These are phyloP conservation scores for Mesopsocus fuscifrons DNA, from an alignment of 2,888 invertebrate genomes.

Conservation along the genomic window DNA sequence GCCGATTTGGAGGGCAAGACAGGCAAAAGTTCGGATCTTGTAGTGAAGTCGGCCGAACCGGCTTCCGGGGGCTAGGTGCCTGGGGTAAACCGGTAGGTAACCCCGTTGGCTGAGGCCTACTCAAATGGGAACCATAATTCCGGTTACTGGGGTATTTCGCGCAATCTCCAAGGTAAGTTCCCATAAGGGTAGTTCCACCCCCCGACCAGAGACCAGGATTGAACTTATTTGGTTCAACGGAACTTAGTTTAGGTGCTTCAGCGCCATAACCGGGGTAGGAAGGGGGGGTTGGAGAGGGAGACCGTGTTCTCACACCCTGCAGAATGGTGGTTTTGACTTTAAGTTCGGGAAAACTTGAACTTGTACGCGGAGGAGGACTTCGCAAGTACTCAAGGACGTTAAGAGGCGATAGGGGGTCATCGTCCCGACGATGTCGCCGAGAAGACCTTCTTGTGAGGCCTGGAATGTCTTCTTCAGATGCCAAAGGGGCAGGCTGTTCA, in stretches of 20 bases:
- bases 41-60: neutral
- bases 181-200: neutral
- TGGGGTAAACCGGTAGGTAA: neutral
- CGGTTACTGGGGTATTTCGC: neutral
- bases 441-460: no score
- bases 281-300: constrained; percentile 1
- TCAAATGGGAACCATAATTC: neutral
- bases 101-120: neutral
- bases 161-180: constrained; percentile 1
- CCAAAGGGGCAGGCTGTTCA: no score
- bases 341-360: neutral
- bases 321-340: neutral
- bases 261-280: neutral
- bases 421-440: neutral
- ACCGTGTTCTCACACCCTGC: neutral
- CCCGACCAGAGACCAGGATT: constrained; percentile 1
- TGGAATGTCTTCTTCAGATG: no score
- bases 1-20: constrained; percentile 20
- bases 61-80: neutral
- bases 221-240: neutral
- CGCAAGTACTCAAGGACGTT: neutral
- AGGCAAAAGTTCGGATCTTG: constrained; percentile 18
- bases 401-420: neutral
- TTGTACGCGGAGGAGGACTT: neutral
- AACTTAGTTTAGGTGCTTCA: neutral